These are phyloP conservation scores for Loxodonta africana DNA, from an alignment of 2,113 vertebrate genomes.

Conservation along the genomic window DNA sequence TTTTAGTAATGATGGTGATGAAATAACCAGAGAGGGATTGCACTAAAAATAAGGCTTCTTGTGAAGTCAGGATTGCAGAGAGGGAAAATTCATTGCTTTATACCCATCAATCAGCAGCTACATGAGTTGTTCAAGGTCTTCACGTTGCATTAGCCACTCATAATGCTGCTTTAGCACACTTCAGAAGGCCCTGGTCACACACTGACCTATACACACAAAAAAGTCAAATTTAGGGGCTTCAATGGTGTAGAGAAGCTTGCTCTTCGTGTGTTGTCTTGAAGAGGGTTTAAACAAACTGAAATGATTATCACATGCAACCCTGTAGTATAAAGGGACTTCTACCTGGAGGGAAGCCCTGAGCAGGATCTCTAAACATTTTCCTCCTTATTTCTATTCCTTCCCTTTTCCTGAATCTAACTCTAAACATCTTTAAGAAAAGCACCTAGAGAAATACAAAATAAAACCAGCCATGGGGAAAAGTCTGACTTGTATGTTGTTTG, in stretches of 20 bases:
- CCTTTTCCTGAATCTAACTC: constrained; percentile 1
- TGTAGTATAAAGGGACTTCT: constrained; percentile 14
- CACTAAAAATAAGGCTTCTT: constrained; percentile 46
- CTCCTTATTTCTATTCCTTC: neutral
- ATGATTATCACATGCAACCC: neutral
- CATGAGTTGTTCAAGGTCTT: constrained; percentile 48
- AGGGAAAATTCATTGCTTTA: constrained; percentile 48
- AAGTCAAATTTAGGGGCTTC: constrained; percentile 22
- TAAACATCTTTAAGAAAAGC: constrained; percentile 65
- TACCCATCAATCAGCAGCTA: neutral
- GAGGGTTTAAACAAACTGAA: constrained; percentile 55
- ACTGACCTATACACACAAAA: constrained; percentile 61
- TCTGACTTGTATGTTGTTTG: constrained; percentile 26
- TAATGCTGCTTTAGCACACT: constrained; percentile 52
- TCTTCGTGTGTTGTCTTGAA: constrained; percentile 46
- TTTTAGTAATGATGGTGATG: constrained; percentile 32
- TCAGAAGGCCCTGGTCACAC: constrained; percentile 40
- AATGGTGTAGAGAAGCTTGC: neutral
- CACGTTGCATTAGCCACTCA: constrained; percentile 50
- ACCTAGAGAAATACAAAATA: constrained; percentile 53
- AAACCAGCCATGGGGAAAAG: neutral
- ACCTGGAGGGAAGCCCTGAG: neutral
- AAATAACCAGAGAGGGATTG: constrained; percentile 38
- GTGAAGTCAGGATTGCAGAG: constrained; percentile 44
- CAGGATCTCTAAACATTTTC: constrained; percentile 46